Conservation (phyloP, 2,113 vertebrate species). For the Calidris pygmaea region DNA sequence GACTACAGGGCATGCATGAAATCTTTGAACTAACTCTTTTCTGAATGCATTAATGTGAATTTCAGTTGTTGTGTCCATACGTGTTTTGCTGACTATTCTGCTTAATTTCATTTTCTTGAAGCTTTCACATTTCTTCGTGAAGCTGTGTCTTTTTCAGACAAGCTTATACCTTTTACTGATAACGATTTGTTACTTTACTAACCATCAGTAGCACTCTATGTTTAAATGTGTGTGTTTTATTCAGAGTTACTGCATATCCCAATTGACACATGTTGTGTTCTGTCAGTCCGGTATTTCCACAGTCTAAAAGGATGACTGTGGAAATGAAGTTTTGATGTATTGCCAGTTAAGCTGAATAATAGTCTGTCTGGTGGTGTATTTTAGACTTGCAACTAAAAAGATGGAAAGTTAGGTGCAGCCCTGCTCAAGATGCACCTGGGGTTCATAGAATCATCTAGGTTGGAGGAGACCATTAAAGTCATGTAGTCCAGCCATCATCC, state of each 20-base stretch:
- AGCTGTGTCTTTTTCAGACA: background rate
- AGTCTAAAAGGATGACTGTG: background rate
- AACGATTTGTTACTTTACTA: background rate
- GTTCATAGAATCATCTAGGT: too few species aligned
- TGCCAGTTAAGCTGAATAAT: background rate
- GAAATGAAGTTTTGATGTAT: background rate
- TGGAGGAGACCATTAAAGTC: too few species aligned
- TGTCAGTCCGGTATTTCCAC: background rate
- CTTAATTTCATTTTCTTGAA: background rate
- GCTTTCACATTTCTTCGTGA: background rate
- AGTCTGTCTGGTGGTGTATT: background rate
- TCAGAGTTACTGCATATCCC: background rate
- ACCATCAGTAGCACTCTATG: background rate
- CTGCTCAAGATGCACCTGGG: background rate
- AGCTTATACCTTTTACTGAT: background rate
- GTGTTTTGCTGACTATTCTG: background rate
- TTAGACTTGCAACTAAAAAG: background rate
- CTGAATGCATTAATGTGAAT: too few species aligned
- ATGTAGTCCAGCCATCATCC: too few species aligned
- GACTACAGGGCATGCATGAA: background rate
- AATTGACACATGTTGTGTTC: background rate
- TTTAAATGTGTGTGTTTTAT: background rate
- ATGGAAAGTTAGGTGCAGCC: background rate
- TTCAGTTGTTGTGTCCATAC: rapidly evolving
- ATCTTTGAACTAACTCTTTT: background rate